phyloP scores from a whole-genome alignment of 2,888 invertebrate species.

The Chrysotoxum bicinctum region DNA sequence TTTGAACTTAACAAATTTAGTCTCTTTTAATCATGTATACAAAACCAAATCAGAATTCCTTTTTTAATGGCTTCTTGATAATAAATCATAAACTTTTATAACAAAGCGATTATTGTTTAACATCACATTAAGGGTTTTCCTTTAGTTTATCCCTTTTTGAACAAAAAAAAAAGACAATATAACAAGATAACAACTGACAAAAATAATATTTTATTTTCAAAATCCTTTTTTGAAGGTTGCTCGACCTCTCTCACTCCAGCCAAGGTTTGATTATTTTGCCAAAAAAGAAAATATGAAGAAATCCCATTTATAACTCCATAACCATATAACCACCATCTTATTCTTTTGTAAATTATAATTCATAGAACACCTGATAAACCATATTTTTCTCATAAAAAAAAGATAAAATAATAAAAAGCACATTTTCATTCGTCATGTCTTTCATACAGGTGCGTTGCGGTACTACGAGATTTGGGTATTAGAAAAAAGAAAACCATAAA shows the following conservation, averaged over 20 bases:
- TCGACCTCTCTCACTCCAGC: background rate
- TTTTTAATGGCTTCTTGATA: too few species aligned
- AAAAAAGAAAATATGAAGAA: background rate
- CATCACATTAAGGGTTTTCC: background rate
- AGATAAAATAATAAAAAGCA: conserved; percentile 46
- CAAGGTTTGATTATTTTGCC: too few species aligned
- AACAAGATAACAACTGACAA: background rate
- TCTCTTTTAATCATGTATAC: too few species aligned
- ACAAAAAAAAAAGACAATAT: background rate
- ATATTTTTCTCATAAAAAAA: conserved; percentile 16
- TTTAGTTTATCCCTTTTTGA: background rate
- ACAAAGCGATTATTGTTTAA: background rate
- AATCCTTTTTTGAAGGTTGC: background rate
- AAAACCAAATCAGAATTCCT: too few species aligned
- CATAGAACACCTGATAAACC: conserved; percentile 65
- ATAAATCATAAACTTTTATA: background rate
- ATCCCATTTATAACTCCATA: conserved; percentile 30
- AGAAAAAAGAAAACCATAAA: conserved; percentile 57
- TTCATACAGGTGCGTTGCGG: background rate
- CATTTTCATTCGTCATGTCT: conserved; percentile 65
- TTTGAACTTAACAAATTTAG: too few species aligned
- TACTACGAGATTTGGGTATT: conserved; percentile 13
- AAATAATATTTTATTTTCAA: background rate
- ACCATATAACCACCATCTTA: background rate
- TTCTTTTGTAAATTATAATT: conserved; percentile 36